Conservation (phyloP, 2,888 invertebrate genomes). For the Netelia melanura region DNA sequence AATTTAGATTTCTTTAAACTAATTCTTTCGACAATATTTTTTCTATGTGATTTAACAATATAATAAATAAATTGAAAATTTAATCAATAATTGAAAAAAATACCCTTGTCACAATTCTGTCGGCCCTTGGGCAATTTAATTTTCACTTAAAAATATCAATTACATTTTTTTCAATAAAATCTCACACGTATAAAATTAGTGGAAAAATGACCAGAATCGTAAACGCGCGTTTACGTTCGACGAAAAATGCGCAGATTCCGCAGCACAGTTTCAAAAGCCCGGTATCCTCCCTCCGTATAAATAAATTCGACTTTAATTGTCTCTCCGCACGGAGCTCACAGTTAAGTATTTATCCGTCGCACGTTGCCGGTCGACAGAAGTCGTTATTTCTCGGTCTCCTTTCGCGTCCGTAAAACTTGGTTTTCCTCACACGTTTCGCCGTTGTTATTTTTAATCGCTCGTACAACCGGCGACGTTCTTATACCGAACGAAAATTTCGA, state of each 20-base stretch:
- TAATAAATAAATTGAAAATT: too few relatives aligned
- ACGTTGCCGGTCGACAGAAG: slow-evolving; percentile 35
- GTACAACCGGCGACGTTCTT: slow-evolving; percentile 38
- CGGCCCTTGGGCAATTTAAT: too few relatives aligned
- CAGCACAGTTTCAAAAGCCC: neutral
- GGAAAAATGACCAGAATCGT: too few relatives aligned
- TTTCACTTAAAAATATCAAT: too few relatives aligned
- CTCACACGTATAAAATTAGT: too few relatives aligned
- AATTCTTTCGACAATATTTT: too few relatives aligned
- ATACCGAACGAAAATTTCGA: slow-evolving; percentile 35
- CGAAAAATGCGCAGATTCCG: slow-evolving; percentile 23
- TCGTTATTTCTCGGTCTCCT: slow-evolving; percentile 66
- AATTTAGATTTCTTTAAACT: too few relatives aligned
- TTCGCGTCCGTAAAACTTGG: slow-evolving; percentile 65
- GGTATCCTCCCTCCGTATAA: slow-evolving; percentile 27
- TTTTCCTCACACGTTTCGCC: slow-evolving; percentile 61
- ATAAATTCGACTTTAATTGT: slow-evolving; percentile 71
- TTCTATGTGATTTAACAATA: too few relatives aligned
- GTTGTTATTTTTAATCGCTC: slow-evolving; percentile 67
- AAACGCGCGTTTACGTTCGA: neutral
- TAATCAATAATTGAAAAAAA: too few relatives aligned
- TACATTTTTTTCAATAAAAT: too few relatives aligned
- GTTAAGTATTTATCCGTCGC: slow-evolving; percentile 57
- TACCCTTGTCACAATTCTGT: too few relatives aligned
- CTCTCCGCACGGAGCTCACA: slow-evolving; percentile 35